Conservation (phyloP, 2,797 vertebrate genomes). For the Falco peregrinus region DNA sequence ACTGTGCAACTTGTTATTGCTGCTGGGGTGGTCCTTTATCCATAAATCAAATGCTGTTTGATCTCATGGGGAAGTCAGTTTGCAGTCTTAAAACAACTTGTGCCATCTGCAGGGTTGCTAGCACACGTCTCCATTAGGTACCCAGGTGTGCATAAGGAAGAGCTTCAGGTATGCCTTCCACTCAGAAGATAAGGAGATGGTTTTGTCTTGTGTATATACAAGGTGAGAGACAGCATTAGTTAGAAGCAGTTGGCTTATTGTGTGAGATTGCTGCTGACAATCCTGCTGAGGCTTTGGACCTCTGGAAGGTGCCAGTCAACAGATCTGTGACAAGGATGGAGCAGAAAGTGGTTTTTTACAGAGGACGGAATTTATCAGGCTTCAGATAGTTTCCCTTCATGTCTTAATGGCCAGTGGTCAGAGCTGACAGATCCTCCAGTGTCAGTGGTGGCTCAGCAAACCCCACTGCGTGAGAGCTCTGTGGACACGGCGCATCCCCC, state of each 20-base stretch:
- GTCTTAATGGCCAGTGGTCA: neutral
- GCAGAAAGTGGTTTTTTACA: neutral
- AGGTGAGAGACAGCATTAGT: neutral
- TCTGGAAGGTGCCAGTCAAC: neutral
- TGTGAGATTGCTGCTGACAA: neutral
- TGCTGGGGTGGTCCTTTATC: neutral
- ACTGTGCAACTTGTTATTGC: neutral
- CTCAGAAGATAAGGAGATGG: neutral
- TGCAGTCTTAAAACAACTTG: neutral
- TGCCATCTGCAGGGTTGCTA: neutral
- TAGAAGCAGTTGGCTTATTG: neutral
- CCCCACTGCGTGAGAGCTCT: neutral
- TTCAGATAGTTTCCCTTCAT: neutral
- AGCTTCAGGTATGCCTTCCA: neutral
- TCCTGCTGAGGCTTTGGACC: neutral
- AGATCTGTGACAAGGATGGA: neutral
- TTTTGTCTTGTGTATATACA: neutral
- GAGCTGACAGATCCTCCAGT: neutral
- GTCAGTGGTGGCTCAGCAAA: neutral
- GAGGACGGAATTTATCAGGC: neutral
- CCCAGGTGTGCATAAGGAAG: neutral
- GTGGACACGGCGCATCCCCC: fast-evolving
- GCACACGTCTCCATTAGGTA: neutral
- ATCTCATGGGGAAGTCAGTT: neutral
- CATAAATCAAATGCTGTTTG: neutral